Percentiles rank a stretch among this genome's conserved stretches.
Conservation (phyloP, 2,113 vertebrate species). For the Melanerpes formicivorus region DNA sequence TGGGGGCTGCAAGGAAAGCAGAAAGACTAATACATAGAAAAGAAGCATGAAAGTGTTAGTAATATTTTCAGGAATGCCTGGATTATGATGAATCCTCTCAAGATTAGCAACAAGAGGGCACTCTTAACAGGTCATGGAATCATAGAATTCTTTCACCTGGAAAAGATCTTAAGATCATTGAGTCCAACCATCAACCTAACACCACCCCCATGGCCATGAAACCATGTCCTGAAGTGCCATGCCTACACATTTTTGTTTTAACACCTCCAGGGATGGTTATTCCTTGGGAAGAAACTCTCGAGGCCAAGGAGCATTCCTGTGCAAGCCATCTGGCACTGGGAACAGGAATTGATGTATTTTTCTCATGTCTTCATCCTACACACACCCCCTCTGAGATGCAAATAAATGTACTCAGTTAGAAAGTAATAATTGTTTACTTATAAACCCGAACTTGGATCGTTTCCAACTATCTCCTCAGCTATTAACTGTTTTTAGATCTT, state of each 20-base stretch:
- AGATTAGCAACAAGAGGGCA: background rate
- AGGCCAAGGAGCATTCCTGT: background rate
- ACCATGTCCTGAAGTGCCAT: too few relatives aligned
- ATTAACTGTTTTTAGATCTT: background rate
- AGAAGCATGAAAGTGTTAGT: background rate
- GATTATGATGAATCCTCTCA: background rate
- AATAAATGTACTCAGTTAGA: background rate
- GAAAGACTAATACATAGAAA: background rate
- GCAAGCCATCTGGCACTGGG: background rate
- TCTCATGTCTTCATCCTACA: fast-evolving
- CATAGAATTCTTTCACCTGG: too few relatives aligned
- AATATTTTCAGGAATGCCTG: background rate
- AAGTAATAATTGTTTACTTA: background rate
- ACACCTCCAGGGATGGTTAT: too few relatives aligned
- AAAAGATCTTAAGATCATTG: too few relatives aligned
- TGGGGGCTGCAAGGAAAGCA: background rate
- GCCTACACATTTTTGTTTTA: too few relatives aligned
- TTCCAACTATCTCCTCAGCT: background rate
- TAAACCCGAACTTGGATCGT: background rate
- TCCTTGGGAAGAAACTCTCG: background rate
- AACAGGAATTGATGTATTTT: background rate
- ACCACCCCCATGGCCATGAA: too few relatives aligned
- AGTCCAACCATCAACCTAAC: too few relatives aligned
- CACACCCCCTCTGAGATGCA: background rate
- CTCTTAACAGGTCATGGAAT: background rate